Percentiles rank a stretch among this genome's conserved stretches.
Conservation (phyloP, 2,797 vertebrate genomes). For the Rhabdophis nuchalis region DNA sequence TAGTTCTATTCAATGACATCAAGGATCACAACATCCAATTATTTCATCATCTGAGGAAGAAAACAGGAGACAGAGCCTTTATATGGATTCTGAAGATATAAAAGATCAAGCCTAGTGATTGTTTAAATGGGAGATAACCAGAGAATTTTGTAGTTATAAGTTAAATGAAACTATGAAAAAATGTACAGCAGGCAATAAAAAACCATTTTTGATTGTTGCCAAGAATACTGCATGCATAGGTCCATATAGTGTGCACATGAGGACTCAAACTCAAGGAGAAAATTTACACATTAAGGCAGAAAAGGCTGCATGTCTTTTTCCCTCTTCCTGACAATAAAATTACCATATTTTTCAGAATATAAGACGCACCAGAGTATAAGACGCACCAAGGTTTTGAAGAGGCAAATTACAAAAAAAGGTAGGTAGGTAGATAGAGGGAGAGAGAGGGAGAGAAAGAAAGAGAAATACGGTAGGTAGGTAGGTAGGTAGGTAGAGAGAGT, state of each 20-base stretch:
- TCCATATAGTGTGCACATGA: neutral
- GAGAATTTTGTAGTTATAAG: neutral
- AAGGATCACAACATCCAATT: neutral
- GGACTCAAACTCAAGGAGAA: neutral
- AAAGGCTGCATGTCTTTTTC: neutral
- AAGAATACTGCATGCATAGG: neutral
- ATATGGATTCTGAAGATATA: neutral
- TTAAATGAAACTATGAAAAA: neutral
- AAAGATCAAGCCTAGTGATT: neutral
- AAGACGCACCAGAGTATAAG: too few species aligned
- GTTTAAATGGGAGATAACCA: neutral
- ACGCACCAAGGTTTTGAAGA: too few species aligned
- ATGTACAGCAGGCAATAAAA: neutral
- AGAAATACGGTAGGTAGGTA: too few species aligned
- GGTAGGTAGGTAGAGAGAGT: too few species aligned
- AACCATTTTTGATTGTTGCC: neutral
- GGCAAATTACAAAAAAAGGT: too few species aligned
- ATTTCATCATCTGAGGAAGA: neutral
- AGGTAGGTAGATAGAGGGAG: too few species aligned
- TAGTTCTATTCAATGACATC: neutral
- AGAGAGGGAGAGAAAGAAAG: too few species aligned
- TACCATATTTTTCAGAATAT: too few species aligned
- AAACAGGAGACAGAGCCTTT: neutral
- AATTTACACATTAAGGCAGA: neutral
- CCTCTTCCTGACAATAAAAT: neutral